Conservation (phyloP, 2,888 invertebrate genomes). For the Pharmacophagus antenor region DNA sequence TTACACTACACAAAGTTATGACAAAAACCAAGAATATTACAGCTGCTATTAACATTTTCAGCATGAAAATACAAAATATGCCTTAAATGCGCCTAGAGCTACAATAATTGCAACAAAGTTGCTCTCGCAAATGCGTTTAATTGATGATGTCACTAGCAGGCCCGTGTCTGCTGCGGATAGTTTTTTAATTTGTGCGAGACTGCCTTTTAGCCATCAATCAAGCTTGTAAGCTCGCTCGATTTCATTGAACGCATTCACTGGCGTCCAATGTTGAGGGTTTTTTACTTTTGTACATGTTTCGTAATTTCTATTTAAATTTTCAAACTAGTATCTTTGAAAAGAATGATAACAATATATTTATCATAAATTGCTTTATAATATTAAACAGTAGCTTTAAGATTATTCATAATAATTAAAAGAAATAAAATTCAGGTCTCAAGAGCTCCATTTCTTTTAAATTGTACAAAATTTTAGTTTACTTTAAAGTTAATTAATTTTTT, state of each 20-base stretch:
- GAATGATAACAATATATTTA: too few relatives aligned
- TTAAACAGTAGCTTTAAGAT: too few relatives aligned
- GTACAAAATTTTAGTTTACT: too few relatives aligned
- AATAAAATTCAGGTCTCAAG: too few relatives aligned
- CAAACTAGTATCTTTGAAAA: too few relatives aligned
- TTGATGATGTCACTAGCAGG: slow-evolving; percentile 36
- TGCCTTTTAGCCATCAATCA: slow-evolving; percentile 45
- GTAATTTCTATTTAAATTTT: slow-evolving; percentile 23
- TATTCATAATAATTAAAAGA: too few relatives aligned
- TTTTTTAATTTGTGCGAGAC: slow-evolving; percentile 42
- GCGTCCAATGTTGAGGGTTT: slow-evolving; percentile 27
- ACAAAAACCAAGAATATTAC: too few relatives aligned
- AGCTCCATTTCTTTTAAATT: too few relatives aligned
- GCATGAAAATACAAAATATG: neutral
- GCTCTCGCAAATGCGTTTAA: slow-evolving; percentile 33
- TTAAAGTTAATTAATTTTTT: too few relatives aligned
- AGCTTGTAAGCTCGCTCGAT: slow-evolving; percentile 38
- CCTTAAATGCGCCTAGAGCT: slow-evolving; percentile 12
- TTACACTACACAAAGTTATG: too few relatives aligned
- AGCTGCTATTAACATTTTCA: too few relatives aligned
- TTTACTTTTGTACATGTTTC: slow-evolving; percentile 21
- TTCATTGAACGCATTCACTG: slow-evolving; percentile 32
- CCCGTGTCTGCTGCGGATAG: slow-evolving; percentile 33
- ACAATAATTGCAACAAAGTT: slow-evolving; percentile 29
- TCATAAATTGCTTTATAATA: too few relatives aligned